Evolutionary conservation across 1,140 invertebrate species (phyloP).

Genomic region (Temnothorax curvispinosus): DNA sequence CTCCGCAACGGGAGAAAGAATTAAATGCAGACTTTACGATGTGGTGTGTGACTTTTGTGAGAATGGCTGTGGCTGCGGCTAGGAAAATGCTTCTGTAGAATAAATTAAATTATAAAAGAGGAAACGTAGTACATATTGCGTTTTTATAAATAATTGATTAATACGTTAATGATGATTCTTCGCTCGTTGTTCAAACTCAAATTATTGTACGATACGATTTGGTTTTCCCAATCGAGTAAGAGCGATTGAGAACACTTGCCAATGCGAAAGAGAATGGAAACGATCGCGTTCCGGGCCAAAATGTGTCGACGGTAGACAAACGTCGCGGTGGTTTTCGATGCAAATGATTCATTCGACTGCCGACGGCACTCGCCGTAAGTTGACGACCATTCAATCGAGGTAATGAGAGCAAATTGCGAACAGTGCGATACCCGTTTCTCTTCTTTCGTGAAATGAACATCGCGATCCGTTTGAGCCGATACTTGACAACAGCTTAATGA

Average conservation of each 20-base stretch:
- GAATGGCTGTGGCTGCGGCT: not conserved
- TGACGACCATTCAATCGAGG: constrained; percentile 10
- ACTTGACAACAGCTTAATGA: constrained; percentile 31
- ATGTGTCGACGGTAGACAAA: constrained; percentile 21
- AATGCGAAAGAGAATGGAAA: not conserved
- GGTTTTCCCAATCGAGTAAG: not conserved
- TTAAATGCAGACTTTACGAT: constrained; percentile 8
- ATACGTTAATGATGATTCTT: constrained; percentile 19
- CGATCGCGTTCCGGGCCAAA: not conserved
- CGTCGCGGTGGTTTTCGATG: constrained; percentile 13
- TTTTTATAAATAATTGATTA: not conserved
- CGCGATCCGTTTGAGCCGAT: not conserved
- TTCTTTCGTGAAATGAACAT: constrained; percentile 30
- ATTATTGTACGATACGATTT: not conserved
- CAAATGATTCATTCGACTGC: constrained; percentile 44
- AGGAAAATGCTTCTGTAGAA: not conserved
- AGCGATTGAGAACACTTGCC: not conserved
- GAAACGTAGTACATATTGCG: not conserved
- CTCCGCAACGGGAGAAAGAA: not conserved
- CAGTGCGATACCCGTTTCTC: not conserved
- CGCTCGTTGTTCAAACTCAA: not conserved
- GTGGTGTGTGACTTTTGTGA: constrained; percentile 1
- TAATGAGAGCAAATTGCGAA: constrained; percentile 40
- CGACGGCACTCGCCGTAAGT: not conserved
- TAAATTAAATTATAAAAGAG: constrained; percentile 19